Conservation (phyloP, 2,888 invertebrate species). For the Euplagia quadripunctaria region DNA sequence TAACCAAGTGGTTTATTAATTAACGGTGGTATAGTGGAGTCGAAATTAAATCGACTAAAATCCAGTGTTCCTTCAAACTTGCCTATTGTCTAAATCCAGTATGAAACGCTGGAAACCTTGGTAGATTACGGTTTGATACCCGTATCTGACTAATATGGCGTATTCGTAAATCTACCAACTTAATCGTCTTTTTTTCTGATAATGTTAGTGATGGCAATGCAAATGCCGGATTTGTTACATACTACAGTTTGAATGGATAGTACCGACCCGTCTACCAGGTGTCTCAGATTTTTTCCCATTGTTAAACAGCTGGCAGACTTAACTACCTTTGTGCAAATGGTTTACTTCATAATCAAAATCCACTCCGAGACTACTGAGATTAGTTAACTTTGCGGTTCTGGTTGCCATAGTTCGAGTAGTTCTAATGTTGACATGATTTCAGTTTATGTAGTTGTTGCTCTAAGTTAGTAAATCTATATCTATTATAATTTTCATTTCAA, state of each 20-base stretch:
- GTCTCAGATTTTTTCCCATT: background rate
- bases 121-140: background rate
- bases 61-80: background rate
- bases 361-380: background rate
- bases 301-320: background rate
- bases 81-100: too few relatives aligned
- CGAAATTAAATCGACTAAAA: background rate
- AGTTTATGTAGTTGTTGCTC: background rate
- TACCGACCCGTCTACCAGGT: background rate
- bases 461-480: background rate
- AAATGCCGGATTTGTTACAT: background rate
- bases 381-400: background rate
- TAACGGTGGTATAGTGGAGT: too few relatives aligned
- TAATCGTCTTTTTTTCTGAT: background rate
- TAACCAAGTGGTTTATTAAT: too few relatives aligned
- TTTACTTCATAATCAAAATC: background rate
- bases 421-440: background rate
- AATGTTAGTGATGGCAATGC: background rate
- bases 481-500: background rate
- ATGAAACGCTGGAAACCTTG: background rate
- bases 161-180: background rate
- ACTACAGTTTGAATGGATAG: background rate
- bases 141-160: too few relatives aligned
- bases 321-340: background rate
- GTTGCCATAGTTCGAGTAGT: background rate